Percentiles rank a stretch among this genome's conserved stretches.
phyloP scores from a whole-genome alignment of 1,140 invertebrate genomes.

The Anoplophora glabripennis region DNA sequence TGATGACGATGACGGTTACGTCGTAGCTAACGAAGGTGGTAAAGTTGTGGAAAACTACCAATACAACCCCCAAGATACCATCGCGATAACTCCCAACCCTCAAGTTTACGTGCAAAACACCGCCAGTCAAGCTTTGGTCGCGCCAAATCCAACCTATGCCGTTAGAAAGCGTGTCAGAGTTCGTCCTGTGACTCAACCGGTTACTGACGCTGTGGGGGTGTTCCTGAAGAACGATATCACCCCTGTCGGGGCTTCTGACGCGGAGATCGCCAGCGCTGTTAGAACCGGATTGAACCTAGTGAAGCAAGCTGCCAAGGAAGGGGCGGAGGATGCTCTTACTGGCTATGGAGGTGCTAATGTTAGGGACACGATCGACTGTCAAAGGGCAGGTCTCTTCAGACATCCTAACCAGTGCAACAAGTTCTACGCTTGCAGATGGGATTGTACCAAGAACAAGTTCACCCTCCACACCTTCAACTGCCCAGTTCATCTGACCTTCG shows the following conservation, averaged over 20 bases:
- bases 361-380: constrained; percentile 63
- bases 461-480: constrained; percentile 79
- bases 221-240: constrained; percentile 20
- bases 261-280: constrained; percentile 32
- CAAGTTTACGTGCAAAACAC: constrained; percentile 27
- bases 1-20: constrained; percentile 36
- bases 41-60: constrained; percentile 30
- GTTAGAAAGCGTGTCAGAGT: constrained; percentile 23
- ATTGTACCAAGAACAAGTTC: constrained; percentile 73
- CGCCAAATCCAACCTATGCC: constrained; percentile 15
- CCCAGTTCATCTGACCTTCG: constrained; percentile 77
- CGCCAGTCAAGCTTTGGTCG: constrained; percentile 11
- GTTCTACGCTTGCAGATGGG: constrained; percentile 83
- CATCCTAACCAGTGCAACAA: constrained; percentile 81
- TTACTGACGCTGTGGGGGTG: constrained; percentile 20
- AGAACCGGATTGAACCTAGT: constrained; percentile 32
- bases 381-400: constrained; percentile 75
- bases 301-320: constrained; percentile 35
- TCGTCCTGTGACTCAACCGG: constrained; percentile 21
- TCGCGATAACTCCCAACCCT: constrained; percentile 29
- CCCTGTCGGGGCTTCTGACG: constrained; percentile 13
- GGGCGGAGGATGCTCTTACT: constrained; percentile 17
- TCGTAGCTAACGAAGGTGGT: constrained; percentile 40
- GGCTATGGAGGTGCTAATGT: background rate
- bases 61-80: constrained; percentile 30